phyloP scores from a whole-genome alignment of 2,113 vertebrate species.

The Etia nguti region DNA sequence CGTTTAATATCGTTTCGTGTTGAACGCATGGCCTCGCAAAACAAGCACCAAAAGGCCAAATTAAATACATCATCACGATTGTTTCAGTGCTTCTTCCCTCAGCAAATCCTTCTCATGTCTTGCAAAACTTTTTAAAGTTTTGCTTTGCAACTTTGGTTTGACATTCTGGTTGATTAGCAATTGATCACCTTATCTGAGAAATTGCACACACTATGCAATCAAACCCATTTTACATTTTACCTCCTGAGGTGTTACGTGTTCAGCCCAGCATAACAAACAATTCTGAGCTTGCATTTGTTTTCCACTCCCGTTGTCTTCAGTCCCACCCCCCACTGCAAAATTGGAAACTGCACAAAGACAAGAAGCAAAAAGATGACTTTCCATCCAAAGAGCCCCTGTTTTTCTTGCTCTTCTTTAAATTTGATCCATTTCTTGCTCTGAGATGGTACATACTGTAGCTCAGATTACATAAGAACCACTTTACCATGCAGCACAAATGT shows the following conservation, averaged over 20 bases:
- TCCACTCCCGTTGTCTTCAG: background rate
- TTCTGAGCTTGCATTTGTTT: background rate
- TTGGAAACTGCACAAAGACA: background rate
- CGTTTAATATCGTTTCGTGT: constrained; percentile 38
- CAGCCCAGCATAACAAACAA: background rate
- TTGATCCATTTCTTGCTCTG: background rate
- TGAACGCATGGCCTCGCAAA: constrained; percentile 17
- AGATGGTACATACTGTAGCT: background rate
- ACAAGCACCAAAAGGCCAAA: background rate
- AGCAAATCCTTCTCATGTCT: background rate
- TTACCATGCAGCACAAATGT: constrained; percentile 5
- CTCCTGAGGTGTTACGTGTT: background rate
- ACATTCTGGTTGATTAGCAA: constrained; percentile 15
- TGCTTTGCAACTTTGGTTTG: background rate
- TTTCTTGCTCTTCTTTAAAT: background rate
- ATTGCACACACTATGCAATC: background rate
- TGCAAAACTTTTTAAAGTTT: constrained; percentile 4
- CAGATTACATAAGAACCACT: background rate
- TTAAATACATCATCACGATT: constrained; percentile 6
- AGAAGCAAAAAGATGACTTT: background rate
- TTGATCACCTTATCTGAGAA: constrained; percentile 12
- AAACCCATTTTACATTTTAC: background rate
- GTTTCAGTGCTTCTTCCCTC: background rate
- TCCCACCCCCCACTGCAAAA: background rate
- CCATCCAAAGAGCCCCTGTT: background rate